Evolutionary conservation across 2,113 vertebrate species (phyloP), one percentile per base, ranked within the genome.

Genomic region (Orcinus orca): DNA sequence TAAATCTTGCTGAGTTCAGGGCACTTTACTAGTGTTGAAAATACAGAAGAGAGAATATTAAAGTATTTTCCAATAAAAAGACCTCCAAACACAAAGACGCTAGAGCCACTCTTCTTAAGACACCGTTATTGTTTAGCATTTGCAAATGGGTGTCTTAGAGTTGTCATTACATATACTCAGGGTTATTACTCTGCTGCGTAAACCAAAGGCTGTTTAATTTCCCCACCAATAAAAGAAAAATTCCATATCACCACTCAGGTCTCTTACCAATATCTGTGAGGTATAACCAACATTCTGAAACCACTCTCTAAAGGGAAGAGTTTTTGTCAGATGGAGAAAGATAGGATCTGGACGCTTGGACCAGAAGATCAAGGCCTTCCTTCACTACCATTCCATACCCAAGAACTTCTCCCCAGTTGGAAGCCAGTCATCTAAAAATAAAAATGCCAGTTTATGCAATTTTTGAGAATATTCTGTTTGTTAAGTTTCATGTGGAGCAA

Each of bases 1-100:
- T 63, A 97, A 41, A 62, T 65, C 33, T 94, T 97, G 23, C 47
- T 77, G 10, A 93, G 15, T 79, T 95, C 65, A 94, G 65, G 44
- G n/a, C 25, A 65, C 29, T 92, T 85, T 74, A 8, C 36, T 76
- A 12, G 18, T 86, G 33, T 68, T 33, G 15, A 91, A 94, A 97
- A 93, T 77, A 47, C 1, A 60, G 47, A 86, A 93, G 10, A 81
- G 31, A 92, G 5, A 65, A 47, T 88, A 65, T 47, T 86, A 25
- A 73, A 95, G 29, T 68, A 60, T 98, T 88, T 97, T 88, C 23
- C 38, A 88, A n/a, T 17, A 73, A 47, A 60, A 74, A 50, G 2
- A 73, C 36, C 17, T 87, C 31, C 23, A 93, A 58, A 95, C 25
- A 86, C 25, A 71, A 84, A 85, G 73, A 63, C 13, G n/a, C 82